Evolutionary conservation across 1,140 invertebrate genomes (phyloP), one percentile per base, ranked within the genome.

Genomic region (Ips nitidus): DNA sequence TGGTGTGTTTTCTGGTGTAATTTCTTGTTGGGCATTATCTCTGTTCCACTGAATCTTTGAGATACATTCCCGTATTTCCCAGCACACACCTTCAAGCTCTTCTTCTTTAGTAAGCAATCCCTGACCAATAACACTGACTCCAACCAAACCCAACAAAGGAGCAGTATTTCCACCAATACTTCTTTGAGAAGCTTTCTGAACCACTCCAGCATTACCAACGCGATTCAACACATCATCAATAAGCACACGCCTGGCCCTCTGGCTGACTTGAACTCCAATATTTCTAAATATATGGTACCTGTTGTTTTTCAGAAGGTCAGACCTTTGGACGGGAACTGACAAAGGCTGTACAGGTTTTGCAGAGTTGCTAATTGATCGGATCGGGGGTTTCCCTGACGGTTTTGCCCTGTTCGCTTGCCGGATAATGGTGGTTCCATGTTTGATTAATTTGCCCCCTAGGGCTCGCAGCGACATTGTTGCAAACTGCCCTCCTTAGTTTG

Each of bases 61-160:
- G 8, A 90, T 83, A 41, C 88, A 87, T 79, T 90, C 89, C 71
- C 89, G 81, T 62, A 94, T 93, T 83, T 93, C 90, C 85, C 87
- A 89, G 73, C 91, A 93, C 7, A 93, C 7, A 43, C 87, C 87
- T 80, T 93, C 91, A 2, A 92, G 76, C 81, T 93, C 89, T 78
- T 93, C 89, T 69, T 93, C 88, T 75, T 90, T 90, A 1, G 89
- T 92, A n/a, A 93, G 79, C 56, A 92, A 85, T 2, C 90, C 89
- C 53, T 85, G 84, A 1, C 89, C 90, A 3, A 90, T 90, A 61
- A 92, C 78, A 52, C 88, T 90, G 1, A 92, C 85, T 6, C 91
- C 91, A 47, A 92, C 88, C 2, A 93, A 77, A 37, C 90, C 89
- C 75, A 93, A 89, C 72, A 91, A 90, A 1, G 90, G 90, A 4